Evolutionary conservation across 1,140 invertebrate genomes (phyloP).

Genomic region (Zaprionus gabonicus): DNA sequence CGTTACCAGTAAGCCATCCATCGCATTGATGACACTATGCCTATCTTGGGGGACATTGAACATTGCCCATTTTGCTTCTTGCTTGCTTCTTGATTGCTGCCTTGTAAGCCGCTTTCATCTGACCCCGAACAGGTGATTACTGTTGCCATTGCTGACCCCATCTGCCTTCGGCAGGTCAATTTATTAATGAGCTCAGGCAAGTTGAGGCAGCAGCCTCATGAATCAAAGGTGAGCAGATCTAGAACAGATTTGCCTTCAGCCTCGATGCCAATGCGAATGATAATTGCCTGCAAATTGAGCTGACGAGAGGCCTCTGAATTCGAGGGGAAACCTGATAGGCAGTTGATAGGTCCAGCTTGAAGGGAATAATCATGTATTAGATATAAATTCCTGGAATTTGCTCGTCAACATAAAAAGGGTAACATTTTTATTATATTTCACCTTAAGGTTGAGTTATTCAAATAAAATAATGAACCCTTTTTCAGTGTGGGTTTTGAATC

Average conservation of each 20-base stretch:
- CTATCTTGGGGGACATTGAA: conserved; percentile 5
- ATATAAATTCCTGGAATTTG: no score
- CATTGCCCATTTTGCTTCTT: background rate
- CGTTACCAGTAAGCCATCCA: conserved; percentile 5
- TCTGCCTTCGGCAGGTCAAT: conserved; percentile 26
- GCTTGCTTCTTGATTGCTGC: background rate
- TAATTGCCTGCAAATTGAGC: conserved; percentile 43
- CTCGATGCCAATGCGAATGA: conserved; percentile 23
- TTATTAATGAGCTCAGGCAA: conserved; percentile 60
- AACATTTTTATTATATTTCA: no score
- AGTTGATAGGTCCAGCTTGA: background rate
- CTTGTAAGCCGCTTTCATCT: background rate
- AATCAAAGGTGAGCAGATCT: conserved; percentile 61
- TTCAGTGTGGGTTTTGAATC: no score
- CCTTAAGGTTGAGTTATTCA: no score
- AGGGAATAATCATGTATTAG: no score
- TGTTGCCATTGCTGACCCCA: background rate
- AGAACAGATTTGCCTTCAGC: conserved; percentile 27
- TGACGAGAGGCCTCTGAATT: background rate
- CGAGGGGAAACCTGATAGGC: background rate
- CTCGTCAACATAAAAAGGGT: no score
- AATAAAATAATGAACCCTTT: no score
- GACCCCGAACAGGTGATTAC: background rate
- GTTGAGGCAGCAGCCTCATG: conserved; percentile 37
- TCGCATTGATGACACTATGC: conserved; percentile 48